Base-by-base conservation (phyloP, 2,888 invertebrate species). In the Meta bourneti region DNA sequence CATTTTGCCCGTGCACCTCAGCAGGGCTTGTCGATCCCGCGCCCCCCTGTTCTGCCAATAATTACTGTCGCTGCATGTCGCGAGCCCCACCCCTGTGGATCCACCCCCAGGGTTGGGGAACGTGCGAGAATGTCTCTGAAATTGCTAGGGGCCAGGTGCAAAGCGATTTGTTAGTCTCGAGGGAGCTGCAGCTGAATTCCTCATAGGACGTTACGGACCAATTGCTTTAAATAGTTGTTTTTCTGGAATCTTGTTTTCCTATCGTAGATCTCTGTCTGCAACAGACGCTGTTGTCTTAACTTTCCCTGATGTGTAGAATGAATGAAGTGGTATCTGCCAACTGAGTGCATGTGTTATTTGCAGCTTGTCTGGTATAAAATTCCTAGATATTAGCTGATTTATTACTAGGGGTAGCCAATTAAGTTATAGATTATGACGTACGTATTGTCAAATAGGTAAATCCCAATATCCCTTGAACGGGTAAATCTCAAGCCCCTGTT, bases 141-240 rank as follows among this genome's bases (percentile, higher is more conserved):
- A 77, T 83, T 78, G 77, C 71, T 54, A 79, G 90, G 90, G 90
- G 54, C 90, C 90, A 86, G 86, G 85, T 86, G 90, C 90, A 86
- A 90, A 91, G 77, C 77, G 86, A 86, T 81, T 86, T 86, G 85
- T 91, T 80, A 81, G 70, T 70, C 71, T 34, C 52, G 8, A n/a
- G 51, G 79, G 51, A 13, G n/a, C 80, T 78, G 78, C 70, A 70
- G 8, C 13, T 52, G 84, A 52, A 83, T 48, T 20, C 49, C 69
- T 75, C 34, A 34, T 34, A 34, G 4, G 34, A 34, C 34, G 34
- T 34, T 34, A 49, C 48, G 54, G 77, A 69, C 80, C 69, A 51
- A 88, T 74, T 69, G 79, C 87, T 80, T 82, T 82, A 82, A 89
- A 89, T 81, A 81, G 89, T 75, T 48, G 80, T 74, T 80, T 72